Evolutionary conservation across 2,113 vertebrate genomes (phyloP).

Genomic region (Eudyptes chrysolophus): DNA sequence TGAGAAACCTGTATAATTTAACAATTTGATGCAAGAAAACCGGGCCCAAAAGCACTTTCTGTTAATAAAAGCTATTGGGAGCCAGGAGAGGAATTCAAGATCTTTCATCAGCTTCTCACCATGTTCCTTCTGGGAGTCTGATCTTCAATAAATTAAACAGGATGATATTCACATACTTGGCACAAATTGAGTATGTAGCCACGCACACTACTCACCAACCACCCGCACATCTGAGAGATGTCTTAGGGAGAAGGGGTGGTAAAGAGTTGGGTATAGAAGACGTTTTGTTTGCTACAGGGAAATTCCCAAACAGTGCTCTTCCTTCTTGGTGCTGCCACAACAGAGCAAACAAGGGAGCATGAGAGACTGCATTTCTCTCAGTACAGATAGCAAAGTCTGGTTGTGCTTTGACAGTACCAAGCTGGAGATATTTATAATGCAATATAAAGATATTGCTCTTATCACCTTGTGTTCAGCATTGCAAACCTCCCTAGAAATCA

Average conservation of each 20-base stretch:
- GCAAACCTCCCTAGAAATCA: not conserved
- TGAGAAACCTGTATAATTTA: not conserved
- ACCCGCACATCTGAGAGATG: not conserved
- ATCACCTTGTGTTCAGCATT: not conserved
- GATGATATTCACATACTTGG: not conserved
- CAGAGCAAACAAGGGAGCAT: not conserved
- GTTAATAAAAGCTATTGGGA: not conserved
- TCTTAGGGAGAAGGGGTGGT: not conserved
- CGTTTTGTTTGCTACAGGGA: not conserved
- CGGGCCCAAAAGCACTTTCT: fast-evolving
- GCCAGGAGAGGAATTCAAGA: not conserved
- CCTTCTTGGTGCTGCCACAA: not conserved
- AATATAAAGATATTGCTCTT: not conserved
- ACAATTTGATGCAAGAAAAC: not conserved
- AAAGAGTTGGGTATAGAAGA: not conserved
- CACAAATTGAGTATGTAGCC: not conserved
- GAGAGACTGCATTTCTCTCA: not conserved
- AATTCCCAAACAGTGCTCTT: not conserved
- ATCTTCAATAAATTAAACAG: not conserved
- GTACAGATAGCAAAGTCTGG: not conserved
- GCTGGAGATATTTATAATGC: not conserved
- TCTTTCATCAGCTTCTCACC: not conserved
- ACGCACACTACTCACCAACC: not conserved
- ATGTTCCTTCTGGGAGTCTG: not conserved
- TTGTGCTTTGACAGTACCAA: not conserved